Percentiles rank a stretch among this genome's conserved stretches.
phyloP scores from a whole-genome alignment of 2,113 vertebrate species.

The Clarias magur region DNA sequence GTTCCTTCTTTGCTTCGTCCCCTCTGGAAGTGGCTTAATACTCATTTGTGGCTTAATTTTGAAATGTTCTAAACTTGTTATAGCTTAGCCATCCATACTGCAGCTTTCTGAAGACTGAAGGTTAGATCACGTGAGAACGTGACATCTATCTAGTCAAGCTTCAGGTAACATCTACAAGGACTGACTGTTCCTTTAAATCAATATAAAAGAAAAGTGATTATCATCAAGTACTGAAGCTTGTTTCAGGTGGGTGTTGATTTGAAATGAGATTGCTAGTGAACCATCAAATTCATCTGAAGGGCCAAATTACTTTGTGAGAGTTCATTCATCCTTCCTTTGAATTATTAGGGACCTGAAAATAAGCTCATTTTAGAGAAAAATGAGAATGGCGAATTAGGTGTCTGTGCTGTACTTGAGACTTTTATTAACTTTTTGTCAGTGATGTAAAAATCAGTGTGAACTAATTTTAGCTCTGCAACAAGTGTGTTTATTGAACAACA shows the following conservation, averaged over 20 bases:
- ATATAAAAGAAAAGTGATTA: not conserved
- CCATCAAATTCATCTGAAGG: conserved; percentile 51
- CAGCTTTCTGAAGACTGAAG: not conserved
- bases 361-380: conserved; percentile 52
- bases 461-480: not conserved
- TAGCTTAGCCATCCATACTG: not conserved
- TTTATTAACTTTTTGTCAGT: not conserved
- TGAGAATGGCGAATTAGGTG: conserved; percentile 21
- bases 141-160: not conserved
- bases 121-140: not conserved
- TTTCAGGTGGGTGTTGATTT: conserved; percentile 45
- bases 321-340: conserved; percentile 46
- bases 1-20: conserved; percentile 8
- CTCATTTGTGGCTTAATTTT: conserved; percentile 17
- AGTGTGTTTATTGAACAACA: not conserved
- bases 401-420: conserved; percentile 24
- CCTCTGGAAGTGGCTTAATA: conserved; percentile 11
- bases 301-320: conserved; percentile 44
- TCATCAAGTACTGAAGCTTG: not conserved
- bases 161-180: not conserved
- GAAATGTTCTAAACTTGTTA: conserved; percentile 1
- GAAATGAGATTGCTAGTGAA: conserved; percentile 46
- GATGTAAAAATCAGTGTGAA: not conserved
- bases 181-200: not conserved
- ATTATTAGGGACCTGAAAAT: conserved; percentile 47